A percentile compares a stretch with the other conserved stretches of the same genome.
phyloP scores from a whole-genome alignment of 1,140 invertebrate genomes.

The Drosophila mauritiana region DNA sequence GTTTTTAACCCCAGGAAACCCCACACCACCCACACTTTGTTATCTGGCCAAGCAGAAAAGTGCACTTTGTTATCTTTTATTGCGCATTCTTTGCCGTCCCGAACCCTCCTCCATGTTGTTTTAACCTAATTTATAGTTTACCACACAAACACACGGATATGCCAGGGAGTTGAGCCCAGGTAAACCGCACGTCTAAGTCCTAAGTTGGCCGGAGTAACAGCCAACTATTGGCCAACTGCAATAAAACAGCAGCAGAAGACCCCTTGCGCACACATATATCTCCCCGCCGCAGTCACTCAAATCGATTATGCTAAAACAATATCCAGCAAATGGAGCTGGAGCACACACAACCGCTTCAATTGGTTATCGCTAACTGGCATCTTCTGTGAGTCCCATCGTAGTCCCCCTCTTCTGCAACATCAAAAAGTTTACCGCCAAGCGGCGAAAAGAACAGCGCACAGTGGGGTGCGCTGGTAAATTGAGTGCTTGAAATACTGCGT shows the following conservation, averaged over 20 bases:
- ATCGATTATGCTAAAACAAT: constrained; percentile 84
- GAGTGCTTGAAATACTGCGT: neutral
- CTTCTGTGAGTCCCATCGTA: constrained; percentile 44
- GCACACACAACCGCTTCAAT: constrained; percentile 42
- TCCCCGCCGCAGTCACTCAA: constrained; percentile 64
- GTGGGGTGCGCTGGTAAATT: neutral
- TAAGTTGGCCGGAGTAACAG: constrained; percentile 6
- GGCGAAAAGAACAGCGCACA: constrained; percentile 56
- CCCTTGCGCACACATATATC: neutral
- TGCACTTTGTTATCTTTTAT: constrained; percentile 84
- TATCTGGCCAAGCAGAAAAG: constrained; percentile 74
- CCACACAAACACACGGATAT: constrained; percentile 47
- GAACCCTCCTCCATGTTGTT: constrained; percentile 44
- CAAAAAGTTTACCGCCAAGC: constrained; percentile 65
- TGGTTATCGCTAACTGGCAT: constrained; percentile 54
- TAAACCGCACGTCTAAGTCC: constrained; percentile 69
- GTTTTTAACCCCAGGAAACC: constrained; percentile 23
- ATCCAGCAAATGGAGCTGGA: constrained; percentile 71
- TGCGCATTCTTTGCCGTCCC: constrained; percentile 67
- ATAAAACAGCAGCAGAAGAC: constrained; percentile 57
- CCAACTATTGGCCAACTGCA: constrained; percentile 75
- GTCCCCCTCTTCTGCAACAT: constrained; percentile 26
- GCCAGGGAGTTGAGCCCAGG: constrained; percentile 36
- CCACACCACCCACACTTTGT: constrained; percentile 15
- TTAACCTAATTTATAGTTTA: constrained; percentile 83